These are phyloP conservation scores for Polydrusus cervinus DNA, from an alignment of 2,888 invertebrate species.

Conservation along the genomic window DNA sequence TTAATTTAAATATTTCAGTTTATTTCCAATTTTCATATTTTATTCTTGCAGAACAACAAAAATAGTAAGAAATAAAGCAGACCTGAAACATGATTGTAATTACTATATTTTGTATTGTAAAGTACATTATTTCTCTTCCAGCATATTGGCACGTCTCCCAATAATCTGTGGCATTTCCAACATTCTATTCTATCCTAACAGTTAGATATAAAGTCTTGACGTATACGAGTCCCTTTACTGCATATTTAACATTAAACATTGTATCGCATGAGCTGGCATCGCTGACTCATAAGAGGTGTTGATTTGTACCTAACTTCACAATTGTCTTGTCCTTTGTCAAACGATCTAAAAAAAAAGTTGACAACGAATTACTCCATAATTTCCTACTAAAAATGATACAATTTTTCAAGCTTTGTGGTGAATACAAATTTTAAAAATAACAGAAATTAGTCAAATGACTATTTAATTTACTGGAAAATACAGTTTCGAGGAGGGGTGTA, in stretches of 20 bases:
- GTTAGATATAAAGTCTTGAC: too few relatives aligned
- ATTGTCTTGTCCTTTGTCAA: slow-evolving; percentile 25
- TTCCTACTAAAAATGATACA: slow-evolving; percentile 8
- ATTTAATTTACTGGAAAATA: neutral
- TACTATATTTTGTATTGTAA: too few relatives aligned
- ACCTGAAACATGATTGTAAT: too few relatives aligned
- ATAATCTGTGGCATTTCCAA: too few relatives aligned
- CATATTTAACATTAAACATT: neutral
- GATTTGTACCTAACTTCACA: slow-evolving; percentile 7
- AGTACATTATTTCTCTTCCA: too few relatives aligned
- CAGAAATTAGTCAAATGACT: slow-evolving; percentile 4
- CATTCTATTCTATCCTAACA: too few relatives aligned
- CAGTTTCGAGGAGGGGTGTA: neutral
- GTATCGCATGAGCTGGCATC: neutral
- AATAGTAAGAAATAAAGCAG: too few relatives aligned
- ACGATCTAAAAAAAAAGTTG: slow-evolving; percentile 2
- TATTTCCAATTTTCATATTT: too few relatives aligned
- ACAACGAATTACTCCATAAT: neutral
- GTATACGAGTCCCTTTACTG: neutral
- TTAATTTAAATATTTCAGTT: too few relatives aligned
- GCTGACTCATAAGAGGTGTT: neutral
- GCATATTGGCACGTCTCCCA: too few relatives aligned
- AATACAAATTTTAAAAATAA: slow-evolving; percentile 8
- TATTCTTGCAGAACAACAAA: too few relatives aligned
- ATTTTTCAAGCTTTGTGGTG: neutral